Percentiles rank a stretch among this genome's conserved stretches.
These are phyloP conservation scores for Anhinga anhinga DNA, from an alignment of 2,113 vertebrate genomes.

Conservation along the genomic window DNA sequence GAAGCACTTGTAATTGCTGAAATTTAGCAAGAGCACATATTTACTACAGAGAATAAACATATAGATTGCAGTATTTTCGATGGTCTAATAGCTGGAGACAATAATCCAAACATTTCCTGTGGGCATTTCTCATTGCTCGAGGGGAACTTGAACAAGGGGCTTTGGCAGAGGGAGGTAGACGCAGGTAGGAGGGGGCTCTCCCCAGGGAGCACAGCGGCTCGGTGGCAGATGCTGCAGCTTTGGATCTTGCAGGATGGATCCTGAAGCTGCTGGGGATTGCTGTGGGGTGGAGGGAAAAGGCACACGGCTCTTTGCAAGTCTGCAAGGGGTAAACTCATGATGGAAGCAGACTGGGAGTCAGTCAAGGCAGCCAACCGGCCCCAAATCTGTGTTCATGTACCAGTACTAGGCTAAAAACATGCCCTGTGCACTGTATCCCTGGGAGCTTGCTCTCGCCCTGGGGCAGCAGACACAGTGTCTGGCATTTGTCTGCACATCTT, in stretches of 20 bases:
- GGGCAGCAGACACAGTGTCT: rapidly evolving
- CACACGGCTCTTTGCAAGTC: rapidly evolving
- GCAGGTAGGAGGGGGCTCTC: neutral
- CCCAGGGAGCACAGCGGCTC: rapidly evolving
- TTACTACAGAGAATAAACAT: conserved; percentile 50
- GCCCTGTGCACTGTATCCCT: neutral
- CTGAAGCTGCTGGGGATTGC: rapidly evolving
- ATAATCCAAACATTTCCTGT: neutral
- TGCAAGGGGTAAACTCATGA: neutral
- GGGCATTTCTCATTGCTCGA: neutral
- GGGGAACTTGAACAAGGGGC: neutral
- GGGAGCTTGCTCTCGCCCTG: neutral
- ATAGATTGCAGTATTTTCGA: neutral
- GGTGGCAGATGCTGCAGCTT: neutral
- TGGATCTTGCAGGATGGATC: neutral
- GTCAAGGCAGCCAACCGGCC: neutral
- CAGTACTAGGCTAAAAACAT: neutral
- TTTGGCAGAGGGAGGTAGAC: neutral
- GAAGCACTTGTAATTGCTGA: conserved; percentile 46
- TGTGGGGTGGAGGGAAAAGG: neutral
- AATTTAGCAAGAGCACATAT: conserved; percentile 53
- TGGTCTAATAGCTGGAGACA: conserved; percentile 13
- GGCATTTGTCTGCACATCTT: rapidly evolving
- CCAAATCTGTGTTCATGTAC: neutral
- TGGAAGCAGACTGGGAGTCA: neutral